These are phyloP conservation scores for Venustaconcha ellipsiformis DNA, from an alignment of 1,140 invertebrate species.

Conservation along the genomic window DNA sequence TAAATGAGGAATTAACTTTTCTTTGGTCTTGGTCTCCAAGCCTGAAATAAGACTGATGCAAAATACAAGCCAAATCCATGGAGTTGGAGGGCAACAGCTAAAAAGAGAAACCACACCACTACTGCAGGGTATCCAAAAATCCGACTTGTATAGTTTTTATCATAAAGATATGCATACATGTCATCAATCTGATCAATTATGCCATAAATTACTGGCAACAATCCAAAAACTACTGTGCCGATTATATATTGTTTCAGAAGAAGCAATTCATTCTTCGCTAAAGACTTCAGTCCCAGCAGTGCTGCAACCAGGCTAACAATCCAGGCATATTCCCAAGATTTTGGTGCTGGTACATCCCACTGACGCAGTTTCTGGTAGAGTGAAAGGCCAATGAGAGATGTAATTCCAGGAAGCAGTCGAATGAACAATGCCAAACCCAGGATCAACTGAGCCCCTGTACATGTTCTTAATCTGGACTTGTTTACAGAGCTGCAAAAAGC, in stretches of 20 bases:
- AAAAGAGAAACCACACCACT: slow-evolving; percentile 93
- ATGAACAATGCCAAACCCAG: slow-evolving; percentile 47
- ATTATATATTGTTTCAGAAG: slow-evolving; percentile 86
- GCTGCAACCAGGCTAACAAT: slow-evolving; percentile 86
- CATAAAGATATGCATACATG: slow-evolving; percentile 82
- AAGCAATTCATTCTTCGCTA: slow-evolving; percentile 84
- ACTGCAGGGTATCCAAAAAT: slow-evolving; percentile 85
- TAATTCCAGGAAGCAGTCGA: slow-evolving; percentile 46
- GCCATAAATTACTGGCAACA: slow-evolving; percentile 86
- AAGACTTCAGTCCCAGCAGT: slow-evolving; percentile 86
- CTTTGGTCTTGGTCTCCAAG: slow-evolving; percentile 78
- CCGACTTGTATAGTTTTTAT: slow-evolving; percentile 74
- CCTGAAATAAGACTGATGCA: slow-evolving; percentile 84
- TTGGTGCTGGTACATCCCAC: slow-evolving; percentile 52
- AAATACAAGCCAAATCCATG: slow-evolving; percentile 93
- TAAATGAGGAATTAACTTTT: slow-evolving; percentile 27
- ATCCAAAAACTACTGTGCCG: slow-evolving; percentile 82
- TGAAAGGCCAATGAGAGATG: slow-evolving; percentile 45
- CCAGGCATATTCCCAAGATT: slow-evolving; percentile 94
- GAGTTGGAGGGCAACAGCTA: slow-evolving; percentile 88
- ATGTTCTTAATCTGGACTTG: slow-evolving; percentile 47
- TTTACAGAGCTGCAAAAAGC: slow-evolving; percentile 52
- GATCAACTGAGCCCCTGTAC: slow-evolving; percentile 40
- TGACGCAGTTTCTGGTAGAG: slow-evolving; percentile 36
- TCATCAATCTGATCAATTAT: slow-evolving; percentile 86